Evolutionary conservation across 2,888 invertebrate genomes (phyloP).

Genomic region (Macrosiphum euphorbiae): DNA sequence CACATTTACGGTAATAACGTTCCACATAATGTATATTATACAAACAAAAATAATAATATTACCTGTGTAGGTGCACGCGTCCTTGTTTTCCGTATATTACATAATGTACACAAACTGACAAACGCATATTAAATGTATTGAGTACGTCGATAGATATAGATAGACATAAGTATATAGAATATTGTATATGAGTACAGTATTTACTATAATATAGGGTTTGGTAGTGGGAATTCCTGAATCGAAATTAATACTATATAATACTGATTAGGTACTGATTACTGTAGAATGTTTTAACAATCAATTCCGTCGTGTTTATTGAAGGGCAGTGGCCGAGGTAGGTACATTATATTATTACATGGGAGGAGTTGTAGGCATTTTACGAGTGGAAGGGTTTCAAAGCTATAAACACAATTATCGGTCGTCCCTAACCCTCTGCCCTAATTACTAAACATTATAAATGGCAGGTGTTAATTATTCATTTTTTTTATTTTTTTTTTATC

Average conservation of each 20-base stretch:
- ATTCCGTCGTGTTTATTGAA: not conserved
- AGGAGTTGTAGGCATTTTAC: not conserved
- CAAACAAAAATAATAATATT: not conserved
- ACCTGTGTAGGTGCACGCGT: not conserved
- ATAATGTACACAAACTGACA: not conserved
- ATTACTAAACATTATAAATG: conserved; percentile 14
- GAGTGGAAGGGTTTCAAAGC: not conserved
- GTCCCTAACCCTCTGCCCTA: not conserved
- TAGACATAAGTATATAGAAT: not conserved
- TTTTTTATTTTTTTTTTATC: not conserved
- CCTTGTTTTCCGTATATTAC: not conserved
- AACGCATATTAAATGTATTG: not conserved
- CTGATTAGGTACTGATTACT: not conserved
- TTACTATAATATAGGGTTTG: not conserved
- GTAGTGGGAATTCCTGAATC: not conserved
- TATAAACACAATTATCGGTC: not conserved
- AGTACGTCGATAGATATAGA: not conserved
- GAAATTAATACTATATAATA: not conserved
- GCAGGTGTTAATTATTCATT: conserved; percentile 42
- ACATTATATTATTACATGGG: not conserved
- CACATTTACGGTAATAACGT: not conserved
- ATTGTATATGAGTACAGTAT: not conserved
- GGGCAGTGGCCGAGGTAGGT: not conserved
- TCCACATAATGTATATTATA: not conserved
- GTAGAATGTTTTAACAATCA: not conserved